A percentile compares a stretch with the other conserved stretches of the same genome.
phyloP scores from a whole-genome alignment of 2,888 invertebrate genomes.

The Zygogramma bicolorata region DNA sequence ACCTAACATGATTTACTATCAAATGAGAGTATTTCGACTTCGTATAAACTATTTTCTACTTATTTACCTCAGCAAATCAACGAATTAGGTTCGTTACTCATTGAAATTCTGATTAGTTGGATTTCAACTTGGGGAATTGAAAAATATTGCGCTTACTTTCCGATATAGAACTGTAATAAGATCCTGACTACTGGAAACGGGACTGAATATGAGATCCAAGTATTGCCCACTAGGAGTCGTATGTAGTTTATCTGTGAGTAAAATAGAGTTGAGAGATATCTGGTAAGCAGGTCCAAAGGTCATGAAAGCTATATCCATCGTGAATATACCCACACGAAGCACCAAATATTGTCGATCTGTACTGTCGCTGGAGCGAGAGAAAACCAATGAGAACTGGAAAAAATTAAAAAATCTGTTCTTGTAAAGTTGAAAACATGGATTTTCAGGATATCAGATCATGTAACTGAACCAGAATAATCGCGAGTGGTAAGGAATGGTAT shows the following conservation, averaged over 20 bases:
- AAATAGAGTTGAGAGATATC: constrained; percentile 74
- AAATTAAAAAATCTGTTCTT: neutral
- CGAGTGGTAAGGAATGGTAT: too few species aligned
- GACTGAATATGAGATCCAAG: constrained; percentile 78
- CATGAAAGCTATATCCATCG: constrained; percentile 82
- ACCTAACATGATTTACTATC: too few species aligned
- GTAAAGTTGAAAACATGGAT: too few species aligned
- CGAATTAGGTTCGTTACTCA: too few species aligned
- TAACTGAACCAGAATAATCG: too few species aligned
- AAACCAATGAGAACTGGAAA: constrained; percentile 74
- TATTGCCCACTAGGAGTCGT: constrained; percentile 81
- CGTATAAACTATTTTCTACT: too few species aligned
- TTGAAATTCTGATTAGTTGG: too few species aligned
- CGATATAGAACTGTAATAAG: constrained; percentile 81
- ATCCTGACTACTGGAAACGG: constrained; percentile 70
- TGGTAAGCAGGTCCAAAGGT: constrained; percentile 84
- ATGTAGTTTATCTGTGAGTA: constrained; percentile 82
- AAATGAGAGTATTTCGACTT: too few species aligned
- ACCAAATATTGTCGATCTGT: constrained; percentile 81
- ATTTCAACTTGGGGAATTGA: neutral
- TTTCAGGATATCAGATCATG: too few species aligned
- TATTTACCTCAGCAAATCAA: too few species aligned
- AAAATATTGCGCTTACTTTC: constrained; percentile 70
- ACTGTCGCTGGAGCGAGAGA: constrained; percentile 75
- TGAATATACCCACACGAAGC: constrained; percentile 76